A percentile compares a stretch with the other conserved stretches of the same genome.
Evolutionary conservation across 92 coral and sea anemone genomes (phyloP).

Genomic region (Zoanthus sociatus): DNA sequence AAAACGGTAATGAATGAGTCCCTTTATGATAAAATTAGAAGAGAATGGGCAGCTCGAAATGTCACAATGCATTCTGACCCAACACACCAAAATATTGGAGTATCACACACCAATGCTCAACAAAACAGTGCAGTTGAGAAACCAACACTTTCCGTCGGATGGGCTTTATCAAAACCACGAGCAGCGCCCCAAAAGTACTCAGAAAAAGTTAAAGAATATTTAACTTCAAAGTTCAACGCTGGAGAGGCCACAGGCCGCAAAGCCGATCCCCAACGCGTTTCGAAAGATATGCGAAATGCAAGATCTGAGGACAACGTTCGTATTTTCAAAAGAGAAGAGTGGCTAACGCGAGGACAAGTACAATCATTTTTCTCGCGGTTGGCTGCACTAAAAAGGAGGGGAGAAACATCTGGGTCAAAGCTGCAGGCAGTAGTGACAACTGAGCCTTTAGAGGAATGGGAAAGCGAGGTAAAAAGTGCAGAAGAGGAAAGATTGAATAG

Average conservation of each 20-base stretch:
- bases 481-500: not conserved
- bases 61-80: constrained; percentile 31
- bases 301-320: constrained; percentile 34
- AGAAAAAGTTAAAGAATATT: constrained; percentile 41
- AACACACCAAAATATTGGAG: constrained; percentile 26
- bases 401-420: not conserved
- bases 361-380: constrained; percentile 49
- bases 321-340: constrained; percentile 42
- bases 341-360: constrained; percentile 48
- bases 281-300: constrained; percentile 47
- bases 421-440: not conserved
- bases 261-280: constrained; percentile 45
- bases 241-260: constrained; percentile 53
- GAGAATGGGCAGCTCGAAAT: constrained; percentile 61
- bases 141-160: constrained; percentile 46
- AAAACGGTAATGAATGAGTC: constrained; percentile 30
- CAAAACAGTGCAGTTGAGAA: not conserved
- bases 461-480: constrained; percentile 1
- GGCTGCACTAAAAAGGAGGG: constrained; percentile 37
- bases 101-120: not conserved
- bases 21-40: constrained; percentile 54
- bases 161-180: constrained; percentile 61
- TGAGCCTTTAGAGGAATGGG: not conserved
- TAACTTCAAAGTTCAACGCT: constrained; percentile 48
- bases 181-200: constrained; percentile 45